Base-by-base conservation (phyloP, 2,888 invertebrate genomes). In the Drosophila gaucha region DNA sequence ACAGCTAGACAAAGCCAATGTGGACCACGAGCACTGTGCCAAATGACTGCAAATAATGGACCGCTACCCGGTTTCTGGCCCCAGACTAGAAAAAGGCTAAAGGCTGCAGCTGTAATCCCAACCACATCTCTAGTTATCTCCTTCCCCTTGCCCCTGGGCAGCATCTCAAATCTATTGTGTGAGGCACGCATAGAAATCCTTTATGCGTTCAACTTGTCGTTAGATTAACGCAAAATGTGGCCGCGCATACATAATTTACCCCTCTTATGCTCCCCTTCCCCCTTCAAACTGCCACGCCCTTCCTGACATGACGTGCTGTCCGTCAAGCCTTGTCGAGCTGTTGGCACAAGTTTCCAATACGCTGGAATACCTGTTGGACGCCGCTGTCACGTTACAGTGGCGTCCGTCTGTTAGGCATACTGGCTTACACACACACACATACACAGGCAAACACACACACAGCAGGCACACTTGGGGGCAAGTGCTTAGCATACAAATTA, bases 401-500 rank as follows among this genome's bases (percentile, higher is more conserved):
- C 36, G 58, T 54, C 44, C 67, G 20, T 20, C 47, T 44, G 31
- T 41, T 57, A 41, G 67, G 38, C 50, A 50, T 12, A 6, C 26
- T 38, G 20, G 22, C 33, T 9, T 12, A 41, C 41, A 18, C n/a
- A 49, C 43, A 50, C 38, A 36, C 30, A 55, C 26, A 38, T 31
- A 41, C 10, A 38, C 28, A 38, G 12, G 31, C 36, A 49, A 20
- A 28, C 30, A 57, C 31, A 44, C 41, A 38, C n/a, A 43, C 30
- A 30, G 20, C 26, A 4, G 8, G 9, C 6, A 28, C 33, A 35
- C 38, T 31, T 28, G 33, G 46, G 38, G 44, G 38, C 66, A 56
- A 76, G 77, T 86, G 88, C 70, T 88, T 83, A 80, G 84, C 88
- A 88, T 85, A 88, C 86, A 85, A 85, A 85, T 85, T 85, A 88